Percentiles rank a stretch among this genome's conserved stretches.
Conservation (phyloP, 2,797 vertebrate genomes). For the Morelia viridis region DNA sequence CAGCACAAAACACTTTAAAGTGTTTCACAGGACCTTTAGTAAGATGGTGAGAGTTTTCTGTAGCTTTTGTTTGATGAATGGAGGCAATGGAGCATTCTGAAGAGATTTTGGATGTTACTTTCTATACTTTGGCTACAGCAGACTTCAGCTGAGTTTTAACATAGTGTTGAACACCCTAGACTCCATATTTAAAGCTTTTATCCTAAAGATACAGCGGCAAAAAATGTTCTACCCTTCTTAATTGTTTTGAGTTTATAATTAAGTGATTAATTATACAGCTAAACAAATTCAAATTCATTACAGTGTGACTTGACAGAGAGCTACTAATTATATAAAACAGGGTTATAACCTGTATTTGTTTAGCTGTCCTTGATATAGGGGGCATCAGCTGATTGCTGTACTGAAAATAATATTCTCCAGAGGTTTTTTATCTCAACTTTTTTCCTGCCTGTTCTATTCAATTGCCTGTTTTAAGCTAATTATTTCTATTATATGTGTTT, state of each 20-base stretch:
- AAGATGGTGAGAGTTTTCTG: conserved; percentile 53
- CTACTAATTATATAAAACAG: neutral
- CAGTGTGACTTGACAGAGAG: conserved; percentile 10
- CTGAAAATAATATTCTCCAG: conserved; percentile 33
- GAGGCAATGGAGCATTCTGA: conserved; percentile 10
- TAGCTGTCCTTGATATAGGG: neutral
- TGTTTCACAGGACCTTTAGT: conserved; percentile 51
- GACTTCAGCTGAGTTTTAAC: neutral
- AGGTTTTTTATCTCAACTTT: conserved; percentile 22
- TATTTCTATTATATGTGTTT: conserved; percentile 15
- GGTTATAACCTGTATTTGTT: neutral
- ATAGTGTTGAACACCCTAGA: neutral
- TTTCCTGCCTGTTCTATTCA: conserved; percentile 4
- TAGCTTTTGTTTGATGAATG: conserved; percentile 46
- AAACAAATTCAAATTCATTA: neutral
- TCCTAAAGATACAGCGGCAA: neutral
- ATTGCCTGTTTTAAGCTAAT: conserved; percentile 9
- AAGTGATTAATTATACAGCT: neutral
- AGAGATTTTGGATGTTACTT: conserved; percentile 40
- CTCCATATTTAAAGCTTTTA: conserved; percentile 22
- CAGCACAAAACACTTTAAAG: conserved; percentile 42
- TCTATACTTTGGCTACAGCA: conserved; percentile 36
- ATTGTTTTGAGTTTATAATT: neutral
- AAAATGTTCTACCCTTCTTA: neutral
- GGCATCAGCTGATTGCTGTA: conserved; percentile 10